Evolutionary conservation across 2,797 vertebrate genomes (phyloP).

Genomic region (Poecilia wingei): DNA sequence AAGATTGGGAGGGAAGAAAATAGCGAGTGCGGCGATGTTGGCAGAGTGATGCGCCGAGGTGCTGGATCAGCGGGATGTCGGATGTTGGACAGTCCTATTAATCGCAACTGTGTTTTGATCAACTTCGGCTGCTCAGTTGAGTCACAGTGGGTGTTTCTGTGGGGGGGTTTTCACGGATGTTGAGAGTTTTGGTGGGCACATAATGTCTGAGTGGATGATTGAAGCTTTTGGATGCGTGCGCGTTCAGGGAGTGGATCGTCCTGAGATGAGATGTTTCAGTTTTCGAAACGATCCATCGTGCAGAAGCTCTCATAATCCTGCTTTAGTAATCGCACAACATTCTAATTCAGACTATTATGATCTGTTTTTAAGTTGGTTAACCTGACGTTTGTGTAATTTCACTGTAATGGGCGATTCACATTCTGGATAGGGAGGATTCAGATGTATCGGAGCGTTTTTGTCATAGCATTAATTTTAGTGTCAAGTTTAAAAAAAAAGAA

Average conservation of each 20-base stretch:
- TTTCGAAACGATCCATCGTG: not conserved
- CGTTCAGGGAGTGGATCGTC: slow-evolving; percentile 35
- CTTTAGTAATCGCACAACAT: too few species aligned
- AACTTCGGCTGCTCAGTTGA: slow-evolving; percentile 29
- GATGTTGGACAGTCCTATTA: slow-evolving; percentile 29
- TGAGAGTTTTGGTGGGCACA: slow-evolving; percentile 4
- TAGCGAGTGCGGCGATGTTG: not conserved
- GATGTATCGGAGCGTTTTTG: not conserved
- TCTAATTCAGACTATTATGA: not conserved
- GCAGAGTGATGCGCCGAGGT: slow-evolving; percentile 29
- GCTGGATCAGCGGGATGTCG: slow-evolving; percentile 66
- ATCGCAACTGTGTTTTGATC: slow-evolving; percentile 25
- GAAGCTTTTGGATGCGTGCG: slow-evolving; percentile 15
- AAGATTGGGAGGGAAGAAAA: not conserved
- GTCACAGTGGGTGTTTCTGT: slow-evolving; percentile 18
- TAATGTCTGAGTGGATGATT: not conserved
- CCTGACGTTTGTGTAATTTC: not conserved
- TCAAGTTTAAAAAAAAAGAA: not conserved
- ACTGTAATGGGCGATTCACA: not conserved
- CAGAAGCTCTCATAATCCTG: not conserved
- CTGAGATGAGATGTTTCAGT: slow-evolving; percentile 41
- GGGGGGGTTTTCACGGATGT: not conserved
- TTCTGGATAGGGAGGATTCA: not conserved
- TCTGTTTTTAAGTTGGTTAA: not conserved
- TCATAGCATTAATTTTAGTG: not conserved